These are phyloP conservation scores for Sylvilagus floridanus DNA, from an alignment of 2,797 vertebrate species.

Conservation along the genomic window DNA sequence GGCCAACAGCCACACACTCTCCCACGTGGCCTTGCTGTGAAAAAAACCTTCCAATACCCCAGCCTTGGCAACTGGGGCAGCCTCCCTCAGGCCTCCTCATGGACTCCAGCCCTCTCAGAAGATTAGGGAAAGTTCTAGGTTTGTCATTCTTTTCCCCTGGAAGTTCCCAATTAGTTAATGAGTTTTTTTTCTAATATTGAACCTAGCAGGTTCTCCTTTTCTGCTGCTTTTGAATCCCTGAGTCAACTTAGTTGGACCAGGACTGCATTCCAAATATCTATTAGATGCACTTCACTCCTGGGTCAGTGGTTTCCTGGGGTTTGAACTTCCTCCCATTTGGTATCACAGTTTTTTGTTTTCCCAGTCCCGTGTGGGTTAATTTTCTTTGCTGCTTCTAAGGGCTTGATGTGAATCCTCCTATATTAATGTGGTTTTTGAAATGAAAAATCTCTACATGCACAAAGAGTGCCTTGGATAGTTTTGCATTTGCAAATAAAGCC, in stretches of 20 bases:
- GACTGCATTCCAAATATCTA: neutral
- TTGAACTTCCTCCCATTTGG: conserved; percentile 74
- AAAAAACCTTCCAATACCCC: conserved; percentile 82
- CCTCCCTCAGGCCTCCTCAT: conserved; percentile 84
- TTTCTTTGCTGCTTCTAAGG: conserved; percentile 75
- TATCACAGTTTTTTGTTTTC: neutral
- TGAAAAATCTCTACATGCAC: conserved; percentile 80
- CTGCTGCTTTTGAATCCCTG: conserved; percentile 79
- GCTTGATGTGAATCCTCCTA: conserved; percentile 79
- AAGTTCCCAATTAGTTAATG: conserved; percentile 85
- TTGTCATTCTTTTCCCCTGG: conserved; percentile 75
- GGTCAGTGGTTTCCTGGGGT: conserved; percentile 67
- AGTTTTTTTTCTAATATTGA: conserved; percentile 78
- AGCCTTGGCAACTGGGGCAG: conserved; percentile 84
- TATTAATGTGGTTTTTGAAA: conserved; percentile 83
- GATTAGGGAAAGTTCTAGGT: conserved; percentile 32
- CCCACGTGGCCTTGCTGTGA: conserved; percentile 83
- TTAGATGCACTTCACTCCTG: neutral
- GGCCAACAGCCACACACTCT: conserved; percentile 86
- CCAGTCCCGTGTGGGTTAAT: conserved; percentile 83
- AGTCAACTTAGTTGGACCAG: conserved; percentile 72
- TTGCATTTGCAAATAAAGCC: conserved; percentile 81
- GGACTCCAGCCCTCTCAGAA: conserved; percentile 84
- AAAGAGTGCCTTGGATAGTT: conserved; percentile 78
- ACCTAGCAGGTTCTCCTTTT: conserved; percentile 75